These are phyloP conservation scores for Stercorarius parasiticus DNA, from an alignment of 2,113 vertebrate genomes.

Conservation along the genomic window DNA sequence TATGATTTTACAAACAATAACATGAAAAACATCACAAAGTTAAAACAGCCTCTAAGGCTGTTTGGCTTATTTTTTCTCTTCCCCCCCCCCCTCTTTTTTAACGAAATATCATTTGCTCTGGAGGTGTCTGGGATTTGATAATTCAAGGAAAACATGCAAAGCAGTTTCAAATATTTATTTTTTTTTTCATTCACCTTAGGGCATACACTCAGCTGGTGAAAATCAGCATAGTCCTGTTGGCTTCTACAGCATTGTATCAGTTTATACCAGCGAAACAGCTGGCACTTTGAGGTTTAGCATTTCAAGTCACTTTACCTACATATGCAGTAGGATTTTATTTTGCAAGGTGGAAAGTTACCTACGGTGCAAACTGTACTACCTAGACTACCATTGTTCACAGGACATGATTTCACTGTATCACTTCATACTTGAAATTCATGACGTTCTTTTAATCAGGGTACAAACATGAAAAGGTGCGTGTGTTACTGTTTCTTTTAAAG, in stretches of 20 bases:
- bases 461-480: conserved; percentile 70
- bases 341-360: conserved; percentile 46
- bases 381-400: conserved; percentile 56
- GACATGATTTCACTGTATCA: conserved; percentile 63
- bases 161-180: neutral
- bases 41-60: neutral
- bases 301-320: conserved; percentile 53
- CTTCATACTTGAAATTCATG: conserved; percentile 77
- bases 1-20: neutral
- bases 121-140: conserved; percentile 1
- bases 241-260: neutral
- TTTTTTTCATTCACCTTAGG: neutral
- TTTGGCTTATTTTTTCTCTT: neutral
- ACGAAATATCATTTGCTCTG: conserved; percentile 35
- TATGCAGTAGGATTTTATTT: conserved; percentile 40
- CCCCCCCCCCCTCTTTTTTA: neutral
- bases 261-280: neutral
- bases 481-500: conserved; percentile 69
- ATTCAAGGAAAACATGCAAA: neutral
- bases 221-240: conserved; percentile 31
- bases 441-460: conserved; percentile 73
- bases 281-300: neutral
- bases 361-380: conserved; percentile 56
- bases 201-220: neutral
- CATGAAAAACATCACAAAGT: neutral